A percentile compares a stretch with the other conserved stretches of the same genome.
phyloP scores from a whole-genome alignment of 2,797 vertebrate genomes.

The Setipinna tenuifilis region DNA sequence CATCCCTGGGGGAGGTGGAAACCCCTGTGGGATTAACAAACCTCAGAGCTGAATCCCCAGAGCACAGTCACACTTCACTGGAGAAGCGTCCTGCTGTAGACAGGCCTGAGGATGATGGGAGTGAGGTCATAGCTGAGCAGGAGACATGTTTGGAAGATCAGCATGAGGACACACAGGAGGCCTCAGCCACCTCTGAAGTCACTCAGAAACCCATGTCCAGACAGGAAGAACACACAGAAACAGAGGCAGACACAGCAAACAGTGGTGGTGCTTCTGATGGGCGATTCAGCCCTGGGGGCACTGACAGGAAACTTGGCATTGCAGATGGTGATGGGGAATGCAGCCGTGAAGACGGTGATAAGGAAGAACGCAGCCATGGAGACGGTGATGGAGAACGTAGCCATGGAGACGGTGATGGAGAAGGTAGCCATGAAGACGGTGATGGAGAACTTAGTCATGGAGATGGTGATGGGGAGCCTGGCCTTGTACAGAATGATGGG shows the following conservation, averaged over 20 bases:
- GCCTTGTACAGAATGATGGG: too few species aligned
- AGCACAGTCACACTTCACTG: not conserved
- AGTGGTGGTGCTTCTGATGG: not conserved
- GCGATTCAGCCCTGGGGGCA: too few species aligned
- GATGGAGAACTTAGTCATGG: too few species aligned
- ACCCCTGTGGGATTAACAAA: conserved; percentile 28
- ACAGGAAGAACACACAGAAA: not conserved
- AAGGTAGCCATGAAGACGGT: too few species aligned
- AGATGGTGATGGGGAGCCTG: too few species aligned
- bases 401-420: not conserved
- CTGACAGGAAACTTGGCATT: too few species aligned
- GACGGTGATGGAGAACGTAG: not conserved
- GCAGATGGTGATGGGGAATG: not conserved
- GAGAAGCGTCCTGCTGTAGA: not conserved
- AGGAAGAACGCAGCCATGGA: not conserved
- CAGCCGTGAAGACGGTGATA: not conserved
- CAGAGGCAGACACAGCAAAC: not conserved
- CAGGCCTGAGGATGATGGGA: not conserved
- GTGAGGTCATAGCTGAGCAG: not conserved
- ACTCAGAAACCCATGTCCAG: not conserved
- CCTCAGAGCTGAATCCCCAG: conserved; percentile 45
- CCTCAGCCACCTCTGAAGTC: not conserved
- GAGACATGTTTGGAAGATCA: not conserved
- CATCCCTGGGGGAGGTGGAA: conserved; percentile 45
- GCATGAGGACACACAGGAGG: not conserved